Evolutionary conservation across 2,113 vertebrate species (phyloP).

Genomic region (Hipposideros armiger): DNA sequence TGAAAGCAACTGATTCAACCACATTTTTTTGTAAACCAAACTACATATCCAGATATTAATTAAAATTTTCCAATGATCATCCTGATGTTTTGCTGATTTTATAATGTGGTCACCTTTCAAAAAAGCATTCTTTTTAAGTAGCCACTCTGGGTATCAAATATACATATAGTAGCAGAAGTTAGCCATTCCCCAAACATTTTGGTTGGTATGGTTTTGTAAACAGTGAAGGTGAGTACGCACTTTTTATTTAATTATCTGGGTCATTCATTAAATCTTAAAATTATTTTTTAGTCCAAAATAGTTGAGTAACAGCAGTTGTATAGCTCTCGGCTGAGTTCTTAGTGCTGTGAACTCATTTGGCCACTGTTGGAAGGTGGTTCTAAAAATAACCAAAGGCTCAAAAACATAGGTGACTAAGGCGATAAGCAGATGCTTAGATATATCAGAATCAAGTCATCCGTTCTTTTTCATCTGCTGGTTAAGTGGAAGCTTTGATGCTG

Average conservation of each 20-base stretch:
- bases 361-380: conserved; percentile 16
- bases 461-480: conserved; percentile 63
- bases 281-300: neutral
- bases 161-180: neutral
- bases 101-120: neutral
- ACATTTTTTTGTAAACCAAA: neutral
- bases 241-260: conserved; percentile 43
- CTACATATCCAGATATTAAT: neutral
- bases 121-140: neutral
- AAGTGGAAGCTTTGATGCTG: conserved; percentile 61
- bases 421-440: conserved; percentile 52
- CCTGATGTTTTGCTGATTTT: neutral
- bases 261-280: conserved; percentile 9
- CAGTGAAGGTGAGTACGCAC: neutral
- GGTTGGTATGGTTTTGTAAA: neutral
- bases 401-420: conserved; percentile 60
- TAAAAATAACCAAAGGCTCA: conserved; percentile 68
- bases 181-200: neutral
- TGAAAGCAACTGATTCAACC: neutral
- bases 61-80: neutral
- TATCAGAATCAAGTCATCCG: conserved; percentile 24
- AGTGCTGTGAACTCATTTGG: conserved; percentile 33
- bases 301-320: neutral
- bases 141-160: neutral
- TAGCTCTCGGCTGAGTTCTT: neutral